These are phyloP conservation scores for Aurelia coerulea DNA, from an alignment of 30 jellyfish, hydroid and myxozoan genomes.

Conservation along the genomic window DNA sequence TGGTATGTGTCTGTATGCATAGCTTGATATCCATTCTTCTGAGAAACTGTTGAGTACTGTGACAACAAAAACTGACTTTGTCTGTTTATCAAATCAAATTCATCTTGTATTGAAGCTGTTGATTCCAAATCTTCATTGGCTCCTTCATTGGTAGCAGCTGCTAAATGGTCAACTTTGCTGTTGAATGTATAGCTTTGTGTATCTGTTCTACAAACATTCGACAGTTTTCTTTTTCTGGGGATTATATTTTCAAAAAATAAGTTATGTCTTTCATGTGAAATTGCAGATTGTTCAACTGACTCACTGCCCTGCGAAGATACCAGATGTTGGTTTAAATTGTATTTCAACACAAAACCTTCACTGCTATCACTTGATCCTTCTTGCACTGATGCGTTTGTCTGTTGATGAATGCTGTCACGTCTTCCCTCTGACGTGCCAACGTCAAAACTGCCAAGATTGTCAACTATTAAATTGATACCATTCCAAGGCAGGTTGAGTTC, in stretches of 20 bases:
- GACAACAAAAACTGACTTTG: constrained; percentile 12
- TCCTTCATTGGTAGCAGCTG: not conserved
- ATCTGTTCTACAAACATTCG: too few species aligned
- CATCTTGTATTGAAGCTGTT: constrained; percentile 10
- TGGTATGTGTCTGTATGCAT: not conserved
- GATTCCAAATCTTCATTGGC: not conserved
- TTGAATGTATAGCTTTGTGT: too few species aligned
- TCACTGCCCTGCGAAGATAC: not conserved
- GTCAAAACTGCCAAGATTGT: too few species aligned
- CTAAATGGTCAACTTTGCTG: too few species aligned
- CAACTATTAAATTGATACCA: too few species aligned
- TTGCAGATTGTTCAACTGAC: too few species aligned
- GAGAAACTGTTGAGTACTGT: not conserved
- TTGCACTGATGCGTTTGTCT: not conserved
- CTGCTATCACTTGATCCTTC: constrained; percentile 4
- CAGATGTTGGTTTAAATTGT: not conserved
- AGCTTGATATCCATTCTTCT: not conserved
- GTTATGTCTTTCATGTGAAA: too few species aligned
- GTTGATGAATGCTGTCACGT: too few species aligned
- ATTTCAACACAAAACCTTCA: constrained; percentile 4
- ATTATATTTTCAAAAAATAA: too few species aligned
- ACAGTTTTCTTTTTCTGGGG: too few species aligned
- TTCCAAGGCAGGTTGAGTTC: too few species aligned
- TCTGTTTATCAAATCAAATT: constrained; percentile 1
- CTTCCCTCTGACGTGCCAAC: too few species aligned